These are phyloP conservation scores for Calameuta pallipes DNA, from an alignment of 2,888 invertebrate species.

Conservation along the genomic window DNA sequence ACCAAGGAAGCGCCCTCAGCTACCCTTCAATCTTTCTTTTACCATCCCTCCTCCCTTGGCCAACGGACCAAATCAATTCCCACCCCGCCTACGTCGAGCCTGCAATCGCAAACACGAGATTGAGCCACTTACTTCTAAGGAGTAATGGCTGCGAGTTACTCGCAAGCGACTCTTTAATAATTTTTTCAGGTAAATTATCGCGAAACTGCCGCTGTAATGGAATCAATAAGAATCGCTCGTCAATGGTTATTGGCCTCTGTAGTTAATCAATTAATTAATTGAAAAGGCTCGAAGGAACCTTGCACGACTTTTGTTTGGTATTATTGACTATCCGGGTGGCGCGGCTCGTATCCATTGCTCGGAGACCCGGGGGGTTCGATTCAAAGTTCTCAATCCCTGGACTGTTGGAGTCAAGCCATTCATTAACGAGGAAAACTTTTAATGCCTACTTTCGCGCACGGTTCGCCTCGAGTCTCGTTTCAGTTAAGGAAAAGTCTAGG, in stretches of 20 bases:
- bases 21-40: constrained; percentile 33
- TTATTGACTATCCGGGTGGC: background rate
- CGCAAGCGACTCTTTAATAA: background rate
- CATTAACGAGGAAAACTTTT: constrained; percentile 41
- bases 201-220: too few relatives aligned
- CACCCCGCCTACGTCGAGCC: constrained; percentile 12
- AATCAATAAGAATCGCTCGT: too few relatives aligned
- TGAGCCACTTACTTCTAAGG: constrained; percentile 25
- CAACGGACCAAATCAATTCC: constrained; percentile 51
- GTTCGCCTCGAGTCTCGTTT: constrained; percentile 15
- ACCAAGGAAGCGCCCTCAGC: constrained; percentile 41
- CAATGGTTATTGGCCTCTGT: too few relatives aligned
- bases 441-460: constrained; percentile 33
- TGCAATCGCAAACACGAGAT: constrained; percentile 28
- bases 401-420: constrained; percentile 23
- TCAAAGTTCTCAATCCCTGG: background rate
- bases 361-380: background rate
- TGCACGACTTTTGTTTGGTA: too few relatives aligned
- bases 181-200: too few relatives aligned
- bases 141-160: constrained; percentile 17
- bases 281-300: too few relatives aligned
- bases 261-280: too few relatives aligned
- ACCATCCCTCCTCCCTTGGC: constrained; percentile 10
- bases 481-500: background rate
- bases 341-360: constrained; percentile 1